Percentiles rank a stretch among this genome's conserved stretches.
These are phyloP conservation scores for Epinephelus moara DNA, from an alignment of 2,113 vertebrate species.

Conservation along the genomic window DNA sequence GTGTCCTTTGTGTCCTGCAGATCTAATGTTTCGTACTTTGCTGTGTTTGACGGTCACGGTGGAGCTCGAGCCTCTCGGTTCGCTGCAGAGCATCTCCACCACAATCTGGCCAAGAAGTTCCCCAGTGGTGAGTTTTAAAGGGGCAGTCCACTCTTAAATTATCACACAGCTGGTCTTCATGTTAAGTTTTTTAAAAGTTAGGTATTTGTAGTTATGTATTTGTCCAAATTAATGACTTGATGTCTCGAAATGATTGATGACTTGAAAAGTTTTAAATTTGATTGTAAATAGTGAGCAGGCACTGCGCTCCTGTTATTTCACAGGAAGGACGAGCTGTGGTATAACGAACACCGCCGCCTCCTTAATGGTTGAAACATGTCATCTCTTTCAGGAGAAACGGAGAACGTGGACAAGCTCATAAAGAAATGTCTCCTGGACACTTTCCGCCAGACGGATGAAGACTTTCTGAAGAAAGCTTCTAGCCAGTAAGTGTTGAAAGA, in stretches of 20 bases:
- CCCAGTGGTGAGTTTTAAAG: constrained; percentile 87
- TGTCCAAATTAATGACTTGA: too few species aligned
- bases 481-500: constrained; percentile 91
- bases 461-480: constrained; percentile 96
- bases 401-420: constrained; percentile 92
- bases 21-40: constrained; percentile 90
- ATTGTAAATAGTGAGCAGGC: too few species aligned
- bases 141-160: neutral
- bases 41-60: constrained; percentile 96
- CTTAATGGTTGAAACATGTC: neutral
- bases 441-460: constrained; percentile 95
- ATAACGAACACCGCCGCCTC: too few species aligned
- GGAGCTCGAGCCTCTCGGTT: constrained; percentile 93
- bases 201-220: too few species aligned
- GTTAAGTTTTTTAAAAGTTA: too few species aligned
- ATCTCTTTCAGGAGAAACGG: constrained; percentile 86
- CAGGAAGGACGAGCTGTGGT: too few species aligned
- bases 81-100: constrained; percentile 94
- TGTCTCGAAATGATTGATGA: too few species aligned
- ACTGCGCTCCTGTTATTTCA: too few species aligned
- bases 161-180: too few species aligned
- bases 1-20: constrained; percentile 70
- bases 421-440: constrained; percentile 94
- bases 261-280: too few species aligned
- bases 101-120: constrained; percentile 91